phyloP scores from a whole-genome alignment of 2,888 invertebrate genomes.

The Aspidiotus destructor region DNA sequence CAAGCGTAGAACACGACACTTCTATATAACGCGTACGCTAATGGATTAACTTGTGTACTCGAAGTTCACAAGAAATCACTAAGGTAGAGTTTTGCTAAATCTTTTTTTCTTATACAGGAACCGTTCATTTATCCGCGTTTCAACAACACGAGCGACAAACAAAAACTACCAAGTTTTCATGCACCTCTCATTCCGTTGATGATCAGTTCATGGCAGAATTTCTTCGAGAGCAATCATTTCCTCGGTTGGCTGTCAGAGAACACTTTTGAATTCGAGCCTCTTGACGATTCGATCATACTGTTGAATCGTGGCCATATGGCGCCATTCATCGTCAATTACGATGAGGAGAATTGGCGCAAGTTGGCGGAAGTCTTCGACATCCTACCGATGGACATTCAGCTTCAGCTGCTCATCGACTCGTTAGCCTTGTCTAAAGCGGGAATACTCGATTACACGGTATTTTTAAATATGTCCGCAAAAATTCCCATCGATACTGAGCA shows the following conservation, averaged over 20 bases:
- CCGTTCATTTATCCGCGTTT: slow-evolving; percentile 18
- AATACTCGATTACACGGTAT: slow-evolving; percentile 62
- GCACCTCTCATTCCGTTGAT: slow-evolving; percentile 16
- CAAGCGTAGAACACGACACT: no score
- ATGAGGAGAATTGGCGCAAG: slow-evolving; percentile 64
- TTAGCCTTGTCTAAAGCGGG: slow-evolving; percentile 71
- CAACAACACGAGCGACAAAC: slow-evolving; percentile 1
- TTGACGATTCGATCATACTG: no score
- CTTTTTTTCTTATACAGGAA: slow-evolving; percentile 8
- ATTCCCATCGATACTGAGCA: slow-evolving; percentile 63
- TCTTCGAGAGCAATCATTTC: slow-evolving; percentile 14
- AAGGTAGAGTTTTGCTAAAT: neutral
- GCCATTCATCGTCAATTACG: slow-evolving; percentile 76
- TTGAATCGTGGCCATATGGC: slow-evolving; percentile 45
- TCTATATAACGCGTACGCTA: no score
- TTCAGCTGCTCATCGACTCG: slow-evolving; percentile 65
- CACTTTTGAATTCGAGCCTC: neutral
- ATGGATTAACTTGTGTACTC: neutral
- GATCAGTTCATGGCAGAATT: slow-evolving; percentile 16
- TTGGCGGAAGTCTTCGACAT: slow-evolving; percentile 46
- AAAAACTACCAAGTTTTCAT: slow-evolving; percentile 12
- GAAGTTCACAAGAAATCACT: neutral
- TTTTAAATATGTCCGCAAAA: slow-evolving; percentile 63
- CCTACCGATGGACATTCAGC: slow-evolving; percentile 61
- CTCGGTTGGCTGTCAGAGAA: slow-evolving; percentile 19